Evolutionary conservation across 2,797 vertebrate species (phyloP), one percentile per base, ranked within the genome.

Genomic region (Anisognathus igniventris): DNA sequence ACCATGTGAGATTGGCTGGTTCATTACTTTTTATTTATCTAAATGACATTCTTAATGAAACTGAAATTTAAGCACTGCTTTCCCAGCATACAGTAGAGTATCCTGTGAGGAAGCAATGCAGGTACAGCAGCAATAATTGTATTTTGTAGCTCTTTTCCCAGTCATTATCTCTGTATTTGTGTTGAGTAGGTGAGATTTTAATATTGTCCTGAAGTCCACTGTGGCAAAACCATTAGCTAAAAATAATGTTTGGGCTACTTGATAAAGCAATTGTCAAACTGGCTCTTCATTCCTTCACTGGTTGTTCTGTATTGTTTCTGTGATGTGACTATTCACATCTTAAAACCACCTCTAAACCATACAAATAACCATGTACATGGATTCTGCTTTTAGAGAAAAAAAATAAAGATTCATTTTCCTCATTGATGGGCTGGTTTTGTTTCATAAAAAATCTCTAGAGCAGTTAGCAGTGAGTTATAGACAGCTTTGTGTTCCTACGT

Each of bases 321-420:
- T 91, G 92, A 94, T 96, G 85, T 95, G 90, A 77, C 62, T 70
- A 64, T 75, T 96, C 87, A 91, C 67, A 94, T 95, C 95, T 87
- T 79, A 68, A 83, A 92, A 30, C 79, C 86, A 84, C 95, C 64
- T 74, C 92, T 94, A 92, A 94, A 92, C 57, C 42, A 44, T 72
- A 64, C 30, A 48, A 83, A 95, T 95, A 76, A 42, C 0, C 28
- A 47, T 81, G 92, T 95, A 76, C 35, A 11, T 94, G 87, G 82
- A 90, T 97, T 95, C 93, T 95, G 67, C 86, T 93, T 88, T 91
- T 90, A 96, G 94, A 95, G 73, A 85, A 95, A 88, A 88, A 95
- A 84, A 95, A 95, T 92, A 96, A 94, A 97, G 95, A 96, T 79
- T 74, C 4, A 2, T 94, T 96, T 97, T 95, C 92, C 62, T 94